Evolutionary conservation across 2,888 invertebrate genomes (phyloP).

Genomic region (Lasioglossum morio): DNA sequence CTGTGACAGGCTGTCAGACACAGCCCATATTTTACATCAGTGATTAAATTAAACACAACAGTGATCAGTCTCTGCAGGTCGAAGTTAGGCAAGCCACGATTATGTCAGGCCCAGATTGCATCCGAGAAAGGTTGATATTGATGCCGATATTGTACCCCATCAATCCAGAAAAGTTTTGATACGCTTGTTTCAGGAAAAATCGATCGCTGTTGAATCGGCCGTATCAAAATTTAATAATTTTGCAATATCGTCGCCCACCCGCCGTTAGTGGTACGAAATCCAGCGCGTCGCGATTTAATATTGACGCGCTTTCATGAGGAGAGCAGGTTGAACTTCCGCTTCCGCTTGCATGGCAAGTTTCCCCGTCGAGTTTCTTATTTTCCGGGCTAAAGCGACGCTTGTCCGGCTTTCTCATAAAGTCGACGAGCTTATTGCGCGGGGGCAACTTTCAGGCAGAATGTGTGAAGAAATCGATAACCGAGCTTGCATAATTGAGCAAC

Average conservation of each 20-base stretch:
- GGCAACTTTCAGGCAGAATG: not conserved
- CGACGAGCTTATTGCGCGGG: not conserved
- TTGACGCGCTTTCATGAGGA: not conserved
- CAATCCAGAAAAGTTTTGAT: not conserved
- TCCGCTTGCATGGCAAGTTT: conserved; percentile 2
- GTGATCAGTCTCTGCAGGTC: not conserved
- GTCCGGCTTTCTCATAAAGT: conserved; percentile 6
- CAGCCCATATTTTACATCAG: not conserved
- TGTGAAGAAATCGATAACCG: conserved; percentile 49
- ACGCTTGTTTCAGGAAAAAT: not conserved
- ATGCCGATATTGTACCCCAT: not conserved
- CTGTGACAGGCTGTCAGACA: not conserved
- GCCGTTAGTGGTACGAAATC: not conserved
- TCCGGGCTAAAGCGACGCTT: conserved; percentile 1
- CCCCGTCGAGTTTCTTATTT: conserved; percentile 16
- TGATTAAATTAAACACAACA: not conserved
- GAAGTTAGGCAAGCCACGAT: not conserved
- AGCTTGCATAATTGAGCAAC: conserved; percentile 52
- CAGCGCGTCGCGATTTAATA: conserved; percentile 12
- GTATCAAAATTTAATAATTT: not conserved
- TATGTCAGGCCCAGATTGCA: not conserved
- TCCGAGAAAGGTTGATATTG: not conserved
- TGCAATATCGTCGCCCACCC: not conserved
- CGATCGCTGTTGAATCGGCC: too few species aligned
- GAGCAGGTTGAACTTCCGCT: conserved; percentile 11